Evolutionary conservation across 2,113 vertebrate genomes (phyloP), one percentile per base, ranked within the genome.

Genomic region (Sterrhoptilus dennistouni): DNA sequence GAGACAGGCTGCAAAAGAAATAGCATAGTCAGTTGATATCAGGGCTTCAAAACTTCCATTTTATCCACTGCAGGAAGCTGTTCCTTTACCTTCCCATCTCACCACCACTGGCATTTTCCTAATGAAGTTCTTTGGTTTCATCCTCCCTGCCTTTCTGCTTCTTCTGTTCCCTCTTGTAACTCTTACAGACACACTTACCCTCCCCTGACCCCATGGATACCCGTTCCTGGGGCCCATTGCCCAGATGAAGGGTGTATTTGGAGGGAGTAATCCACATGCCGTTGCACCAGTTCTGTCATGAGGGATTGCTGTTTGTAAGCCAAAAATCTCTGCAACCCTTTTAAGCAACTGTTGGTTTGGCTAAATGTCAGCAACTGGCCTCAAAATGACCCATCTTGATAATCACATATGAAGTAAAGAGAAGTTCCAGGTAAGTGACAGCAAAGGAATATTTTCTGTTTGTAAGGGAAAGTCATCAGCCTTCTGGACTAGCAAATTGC

Each of bases 311-410:
- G 36, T 42, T 82, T 65, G 28, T 54, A 65, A 80, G n/a, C 23
- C 21, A 53, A 33, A 60, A 65, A 74, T 88, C 38, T 77, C 50
- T 78, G 33, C 59, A 38, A 3, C 33, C 25, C 36, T 47, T 5
- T 72, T 86, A 80, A 76, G 33, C 7, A 6, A 12, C 75, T 85
- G 33, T 72, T 90, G 44, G 19, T 83, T 86, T 89, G 90, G 60
- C 72, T 95, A 75, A 94, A 91, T 94, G 77, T 94, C 80, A 94
- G 57, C 31, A 44, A 59, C 53, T 91, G 77, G 31, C 44, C 40
- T 87, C 35, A 80, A 36, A 95, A 66, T 70, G 35, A 88, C 53
- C 50, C 71, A 77, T 66, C 22, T 52, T 54, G 27, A 75, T 87
- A 71, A 82, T 60, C 61, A 57, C 12, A 14, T 65, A 29, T 14